Percentiles rank a stretch among this genome's conserved stretches.
These are phyloP conservation scores for Pristionchus pacificus DNA, from an alignment of 1,140 invertebrate genomes.

Conservation along the genomic window DNA sequence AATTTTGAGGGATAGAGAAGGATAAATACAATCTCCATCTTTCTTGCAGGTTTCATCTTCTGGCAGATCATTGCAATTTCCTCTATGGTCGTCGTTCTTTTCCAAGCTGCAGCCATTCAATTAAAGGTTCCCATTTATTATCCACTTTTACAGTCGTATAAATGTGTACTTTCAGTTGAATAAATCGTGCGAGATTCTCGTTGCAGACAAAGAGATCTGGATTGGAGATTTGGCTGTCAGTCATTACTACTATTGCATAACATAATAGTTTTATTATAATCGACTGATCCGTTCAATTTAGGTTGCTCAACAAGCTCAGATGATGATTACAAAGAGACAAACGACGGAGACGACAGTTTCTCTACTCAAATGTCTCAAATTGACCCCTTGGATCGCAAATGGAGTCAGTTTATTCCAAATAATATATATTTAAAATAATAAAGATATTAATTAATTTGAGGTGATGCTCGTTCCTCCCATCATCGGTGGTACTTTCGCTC, in stretches of 20 bases:
- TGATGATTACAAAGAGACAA: background rate
- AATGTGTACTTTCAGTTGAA: background rate
- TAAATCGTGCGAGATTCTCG: background rate
- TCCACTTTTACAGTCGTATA: background rate
- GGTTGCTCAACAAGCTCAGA: background rate
- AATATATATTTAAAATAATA: background rate
- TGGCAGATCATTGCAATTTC: background rate
- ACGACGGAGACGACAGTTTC: background rate
- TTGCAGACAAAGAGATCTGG: background rate
- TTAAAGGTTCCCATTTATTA: too few species aligned
- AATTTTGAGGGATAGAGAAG: too few species aligned
- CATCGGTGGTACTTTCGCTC: background rate
- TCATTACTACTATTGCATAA: background rate
- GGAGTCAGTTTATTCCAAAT: background rate
- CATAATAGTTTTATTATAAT: too few species aligned
- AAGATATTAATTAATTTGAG: too few species aligned
- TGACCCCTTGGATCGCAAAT: background rate
- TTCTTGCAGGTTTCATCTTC: background rate
- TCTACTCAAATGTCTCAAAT: background rate
- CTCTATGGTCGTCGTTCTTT: background rate
- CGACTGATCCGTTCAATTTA: background rate
- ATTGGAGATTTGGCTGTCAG: background rate
- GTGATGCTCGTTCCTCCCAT: background rate
- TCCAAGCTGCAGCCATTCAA: background rate
- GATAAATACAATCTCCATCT: too few species aligned